A percentile compares a stretch with the other conserved stretches of the same genome.
These are phyloP conservation scores for Himalopsyche phryganea DNA, from an alignment of 1,140 invertebrate genomes.

Conservation along the genomic window DNA sequence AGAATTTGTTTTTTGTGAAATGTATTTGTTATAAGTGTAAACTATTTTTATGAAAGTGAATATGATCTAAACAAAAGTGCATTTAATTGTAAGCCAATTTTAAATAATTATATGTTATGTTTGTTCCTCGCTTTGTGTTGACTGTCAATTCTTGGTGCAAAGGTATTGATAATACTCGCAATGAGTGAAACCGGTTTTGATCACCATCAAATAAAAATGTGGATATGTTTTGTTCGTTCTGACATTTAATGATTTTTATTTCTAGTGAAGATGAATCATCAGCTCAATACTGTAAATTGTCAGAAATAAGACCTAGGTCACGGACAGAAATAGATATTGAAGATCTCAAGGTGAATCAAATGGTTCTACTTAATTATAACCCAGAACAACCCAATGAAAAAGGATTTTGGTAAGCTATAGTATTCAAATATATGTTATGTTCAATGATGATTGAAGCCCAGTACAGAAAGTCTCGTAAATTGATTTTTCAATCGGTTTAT, in stretches of 20 bases:
- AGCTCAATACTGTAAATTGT: slow-evolving; percentile 41
- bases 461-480: background rate
- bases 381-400: slow-evolving; percentile 63
- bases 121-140: too few relatives aligned
- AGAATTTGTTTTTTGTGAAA: too few relatives aligned
- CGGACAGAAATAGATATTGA: slow-evolving; percentile 52
- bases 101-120: too few relatives aligned
- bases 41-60: too few relatives aligned
- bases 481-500: background rate
- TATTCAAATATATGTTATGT: background rate
- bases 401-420: slow-evolving; percentile 71
- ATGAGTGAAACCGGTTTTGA: too few relatives aligned
- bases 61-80: too few relatives aligned
- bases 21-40: too few relatives aligned
- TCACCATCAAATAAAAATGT: background rate
- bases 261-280: slow-evolving; percentile 49
- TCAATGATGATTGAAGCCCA: background rate
- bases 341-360: slow-evolving; percentile 59
- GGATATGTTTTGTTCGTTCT: background rate
- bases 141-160: too few relatives aligned
- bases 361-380: slow-evolving; percentile 76
- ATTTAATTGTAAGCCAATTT: too few relatives aligned
- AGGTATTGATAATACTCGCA: too few relatives aligned
- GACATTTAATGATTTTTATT: slow-evolving; percentile 8
- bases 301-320: slow-evolving; percentile 67